These are phyloP conservation scores for Phoeniculus purpureus DNA, from an alignment of 2,797 vertebrate genomes.

Conservation along the genomic window DNA sequence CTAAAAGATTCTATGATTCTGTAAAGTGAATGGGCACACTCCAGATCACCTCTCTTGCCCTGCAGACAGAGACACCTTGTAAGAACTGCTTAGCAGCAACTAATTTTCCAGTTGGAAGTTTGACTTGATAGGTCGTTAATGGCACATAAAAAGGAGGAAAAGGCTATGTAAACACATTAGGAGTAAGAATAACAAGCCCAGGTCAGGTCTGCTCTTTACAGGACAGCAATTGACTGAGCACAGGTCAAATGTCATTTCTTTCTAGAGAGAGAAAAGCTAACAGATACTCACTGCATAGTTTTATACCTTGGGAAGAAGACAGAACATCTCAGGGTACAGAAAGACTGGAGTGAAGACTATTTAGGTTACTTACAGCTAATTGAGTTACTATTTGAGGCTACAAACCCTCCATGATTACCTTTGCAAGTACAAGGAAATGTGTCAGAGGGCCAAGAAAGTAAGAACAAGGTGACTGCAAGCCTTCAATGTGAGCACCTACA, in stretches of 20 bases:
- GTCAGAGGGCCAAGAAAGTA: neutral
- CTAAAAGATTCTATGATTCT: too few species aligned
- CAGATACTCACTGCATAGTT: neutral
- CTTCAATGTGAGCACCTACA: neutral
- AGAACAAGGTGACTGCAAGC: neutral
- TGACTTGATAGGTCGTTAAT: neutral
- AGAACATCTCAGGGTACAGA: neutral
- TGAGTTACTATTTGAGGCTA: neutral
- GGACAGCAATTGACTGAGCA: neutral
- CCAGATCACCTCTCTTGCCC: neutral
- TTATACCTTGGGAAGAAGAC: neutral
- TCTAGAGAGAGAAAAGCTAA: neutral
- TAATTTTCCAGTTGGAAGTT: neutral
- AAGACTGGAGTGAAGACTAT: neutral
- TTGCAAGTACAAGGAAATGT: neutral
- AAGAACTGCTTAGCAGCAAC: neutral
- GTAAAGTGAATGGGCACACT: neutral
- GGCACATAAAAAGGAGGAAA: neutral
- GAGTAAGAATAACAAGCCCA: neutral
- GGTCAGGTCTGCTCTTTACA: neutral
- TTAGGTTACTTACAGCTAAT: neutral
- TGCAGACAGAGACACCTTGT: neutral
- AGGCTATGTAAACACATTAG: neutral
- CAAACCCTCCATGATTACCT: neutral
- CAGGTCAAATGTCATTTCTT: neutral